A percentile compares a stretch with the other conserved stretches of the same genome.
These are phyloP conservation scores for Macroramphosus scolopax DNA, from an alignment of 2,797 vertebrate species.

Conservation along the genomic window DNA sequence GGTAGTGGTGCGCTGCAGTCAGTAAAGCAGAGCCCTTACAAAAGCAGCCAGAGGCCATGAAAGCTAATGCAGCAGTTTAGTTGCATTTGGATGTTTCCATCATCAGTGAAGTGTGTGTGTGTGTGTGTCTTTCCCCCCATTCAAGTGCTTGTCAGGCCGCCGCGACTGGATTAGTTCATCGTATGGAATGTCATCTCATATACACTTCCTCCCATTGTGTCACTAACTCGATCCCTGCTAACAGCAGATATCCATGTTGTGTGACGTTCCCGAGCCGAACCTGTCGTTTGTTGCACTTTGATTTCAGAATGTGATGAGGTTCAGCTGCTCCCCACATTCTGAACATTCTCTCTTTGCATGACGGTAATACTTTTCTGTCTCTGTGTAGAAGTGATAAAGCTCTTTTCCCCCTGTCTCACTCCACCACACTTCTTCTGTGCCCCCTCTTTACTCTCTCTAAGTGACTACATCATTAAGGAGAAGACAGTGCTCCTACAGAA, in stretches of 20 bases:
- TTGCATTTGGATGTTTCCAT: constrained; percentile 60
- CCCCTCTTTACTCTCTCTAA: constrained; percentile 49
- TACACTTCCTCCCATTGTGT: constrained; percentile 48
- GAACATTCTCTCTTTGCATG: constrained; percentile 67
- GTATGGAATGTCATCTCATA: constrained; percentile 47
- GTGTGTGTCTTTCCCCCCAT: constrained; percentile 25
- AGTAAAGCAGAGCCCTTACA: constrained; percentile 35
- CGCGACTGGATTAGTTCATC: constrained; percentile 45
- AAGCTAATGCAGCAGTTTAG: constrained; percentile 58
- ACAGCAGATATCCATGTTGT: constrained; percentile 54
- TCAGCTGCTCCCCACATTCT: constrained; percentile 50
- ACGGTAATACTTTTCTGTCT: constrained; percentile 40
- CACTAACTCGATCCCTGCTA: constrained; percentile 47
- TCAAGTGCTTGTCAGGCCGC: constrained; percentile 35
- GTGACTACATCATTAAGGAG: constrained; percentile 98
- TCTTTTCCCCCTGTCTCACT: constrained; percentile 7
- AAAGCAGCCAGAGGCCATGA: constrained; percentile 50
- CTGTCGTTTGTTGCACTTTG: constrained; percentile 63
- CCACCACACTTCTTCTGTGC: constrained; percentile 15
- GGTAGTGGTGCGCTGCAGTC: constrained; percentile 25
- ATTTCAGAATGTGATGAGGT: constrained; percentile 63
- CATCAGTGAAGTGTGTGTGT: constrained; percentile 50
- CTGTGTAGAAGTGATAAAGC: constrained; percentile 32
- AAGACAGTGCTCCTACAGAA: constrained; percentile 95
- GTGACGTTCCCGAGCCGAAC: constrained; percentile 49